A percentile compares a stretch with the other conserved stretches of the same genome.
These are phyloP conservation scores for Eueremaeus valkanovi DNA, from an alignment of 2,888 invertebrate species.

Conservation along the genomic window DNA sequence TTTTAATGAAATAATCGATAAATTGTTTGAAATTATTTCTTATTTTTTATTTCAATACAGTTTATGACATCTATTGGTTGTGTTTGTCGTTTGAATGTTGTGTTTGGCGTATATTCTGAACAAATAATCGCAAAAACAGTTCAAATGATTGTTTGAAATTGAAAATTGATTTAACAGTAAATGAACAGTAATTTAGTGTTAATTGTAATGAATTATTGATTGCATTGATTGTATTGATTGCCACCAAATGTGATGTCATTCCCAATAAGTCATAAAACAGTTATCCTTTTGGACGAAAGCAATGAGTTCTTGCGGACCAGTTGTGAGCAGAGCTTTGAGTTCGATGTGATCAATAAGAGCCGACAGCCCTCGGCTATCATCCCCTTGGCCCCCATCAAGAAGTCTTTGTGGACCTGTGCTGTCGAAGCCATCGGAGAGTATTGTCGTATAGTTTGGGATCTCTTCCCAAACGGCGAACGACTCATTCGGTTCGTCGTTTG, in stretches of 20 bases:
- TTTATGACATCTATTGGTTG: no score
- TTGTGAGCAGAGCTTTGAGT: conserved; percentile 74
- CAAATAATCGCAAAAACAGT: no score
- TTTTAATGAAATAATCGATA: no score
- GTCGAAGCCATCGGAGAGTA: conserved; percentile 94
- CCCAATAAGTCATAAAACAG: conserved; percentile 84
- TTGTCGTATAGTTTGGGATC: conserved; percentile 91
- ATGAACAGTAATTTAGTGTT: no score
- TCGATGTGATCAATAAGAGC: conserved; percentile 67
- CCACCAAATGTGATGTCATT: conserved; percentile 24
- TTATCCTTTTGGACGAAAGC: conserved; percentile 90
- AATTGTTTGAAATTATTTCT: no score
- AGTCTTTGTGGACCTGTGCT: conserved; percentile 92
- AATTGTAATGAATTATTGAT: no score
- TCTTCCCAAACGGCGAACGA: conserved; percentile 85
- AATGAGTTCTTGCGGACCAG: conserved; percentile 77
- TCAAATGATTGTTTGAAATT: no score
- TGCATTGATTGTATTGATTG: no score
- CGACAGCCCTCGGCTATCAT: conserved; percentile 63
- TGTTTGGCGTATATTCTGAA: no score
- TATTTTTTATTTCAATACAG: no score
- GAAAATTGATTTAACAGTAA: no score
- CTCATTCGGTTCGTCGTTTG: conserved; percentile 55
- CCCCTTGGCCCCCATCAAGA: conserved; percentile 76
- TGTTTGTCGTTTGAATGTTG: no score